Conservation (phyloP, 2,888 invertebrate species). For the Pyralis farinalis region DNA sequence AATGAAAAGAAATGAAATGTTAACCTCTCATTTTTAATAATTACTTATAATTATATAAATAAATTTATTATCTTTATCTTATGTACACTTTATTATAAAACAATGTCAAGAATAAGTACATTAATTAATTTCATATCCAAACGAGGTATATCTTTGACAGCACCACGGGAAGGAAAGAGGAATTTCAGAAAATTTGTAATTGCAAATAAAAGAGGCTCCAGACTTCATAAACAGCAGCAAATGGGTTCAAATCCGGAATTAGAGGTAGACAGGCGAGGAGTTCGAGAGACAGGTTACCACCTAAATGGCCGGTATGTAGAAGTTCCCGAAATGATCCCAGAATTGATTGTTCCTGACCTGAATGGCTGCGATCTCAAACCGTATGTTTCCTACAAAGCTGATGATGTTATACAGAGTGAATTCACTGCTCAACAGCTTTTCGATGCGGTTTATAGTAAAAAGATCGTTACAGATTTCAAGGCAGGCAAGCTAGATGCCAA, state of each 20-base stretch:
- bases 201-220: conserved; percentile 88
- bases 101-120: conserved; percentile 58
- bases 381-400: conserved; percentile 94
- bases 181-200: conserved; percentile 91
- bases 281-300: conserved; percentile 82
- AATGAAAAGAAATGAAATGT: too few relatives aligned
- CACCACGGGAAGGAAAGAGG: conserved; percentile 83
- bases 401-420: conserved; percentile 88
- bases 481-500: conserved; percentile 84
- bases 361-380: conserved; percentile 92
- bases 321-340: conserved; percentile 94
- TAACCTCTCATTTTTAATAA: too few relatives aligned
- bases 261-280: conserved; percentile 86
- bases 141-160: conserved; percentile 57
- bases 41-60: too few relatives aligned
- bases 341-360: conserved; percentile 95
- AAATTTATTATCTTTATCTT: too few relatives aligned
- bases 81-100: too few relatives aligned
- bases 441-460: conserved; percentile 88
- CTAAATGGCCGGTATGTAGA: conserved; percentile 78
- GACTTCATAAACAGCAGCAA: conserved; percentile 83
- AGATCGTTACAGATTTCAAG: conserved; percentile 89
- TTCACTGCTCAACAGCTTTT: conserved; percentile 93
- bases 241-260: conserved; percentile 82
- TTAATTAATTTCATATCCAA: conserved; percentile 53